These are phyloP conservation scores for Sarcophaga variegata DNA, from an alignment of 2,888 invertebrate species.

Conservation along the genomic window DNA sequence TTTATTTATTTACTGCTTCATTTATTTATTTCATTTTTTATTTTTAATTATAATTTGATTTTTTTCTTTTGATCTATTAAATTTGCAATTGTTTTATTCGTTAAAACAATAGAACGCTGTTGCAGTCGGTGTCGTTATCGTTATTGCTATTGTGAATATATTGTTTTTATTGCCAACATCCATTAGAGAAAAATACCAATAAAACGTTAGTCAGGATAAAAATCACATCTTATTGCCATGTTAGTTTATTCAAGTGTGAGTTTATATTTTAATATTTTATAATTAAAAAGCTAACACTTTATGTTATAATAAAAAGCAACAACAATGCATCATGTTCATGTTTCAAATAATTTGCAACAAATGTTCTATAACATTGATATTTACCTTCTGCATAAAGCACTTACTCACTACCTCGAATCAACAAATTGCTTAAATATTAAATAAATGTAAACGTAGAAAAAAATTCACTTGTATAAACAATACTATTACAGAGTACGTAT, in stretches of 20 bases:
- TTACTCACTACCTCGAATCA: neutral
- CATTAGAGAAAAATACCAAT: slow-evolving; percentile 50
- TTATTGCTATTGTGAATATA: neutral
- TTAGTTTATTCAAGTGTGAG: slow-evolving; percentile 74
- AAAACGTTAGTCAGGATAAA: slow-evolving; percentile 56
- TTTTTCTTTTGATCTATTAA: neutral
- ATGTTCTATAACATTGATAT: neutral
- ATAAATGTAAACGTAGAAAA: neutral
- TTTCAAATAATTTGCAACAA: neutral
- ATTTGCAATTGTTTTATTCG: neutral
- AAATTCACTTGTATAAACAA: neutral
- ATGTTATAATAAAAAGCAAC: slow-evolving; percentile 50
- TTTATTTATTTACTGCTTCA: neutral
- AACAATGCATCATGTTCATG: neutral
- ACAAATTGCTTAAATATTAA: neutral
- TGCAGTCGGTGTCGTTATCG: neutral
- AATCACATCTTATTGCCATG: slow-evolving; percentile 57
- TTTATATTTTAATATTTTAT: slow-evolving; percentile 80
- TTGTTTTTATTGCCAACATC: slow-evolving; percentile 51
- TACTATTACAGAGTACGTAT: neutral
- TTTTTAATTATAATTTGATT: neutral
- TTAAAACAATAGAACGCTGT: neutral
- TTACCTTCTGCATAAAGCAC: neutral
- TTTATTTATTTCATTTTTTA: neutral
- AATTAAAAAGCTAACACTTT: slow-evolving; percentile 80